Evolutionary conservation across 2,888 invertebrate genomes (phyloP).

Genomic region (Norana najaformis): DNA sequence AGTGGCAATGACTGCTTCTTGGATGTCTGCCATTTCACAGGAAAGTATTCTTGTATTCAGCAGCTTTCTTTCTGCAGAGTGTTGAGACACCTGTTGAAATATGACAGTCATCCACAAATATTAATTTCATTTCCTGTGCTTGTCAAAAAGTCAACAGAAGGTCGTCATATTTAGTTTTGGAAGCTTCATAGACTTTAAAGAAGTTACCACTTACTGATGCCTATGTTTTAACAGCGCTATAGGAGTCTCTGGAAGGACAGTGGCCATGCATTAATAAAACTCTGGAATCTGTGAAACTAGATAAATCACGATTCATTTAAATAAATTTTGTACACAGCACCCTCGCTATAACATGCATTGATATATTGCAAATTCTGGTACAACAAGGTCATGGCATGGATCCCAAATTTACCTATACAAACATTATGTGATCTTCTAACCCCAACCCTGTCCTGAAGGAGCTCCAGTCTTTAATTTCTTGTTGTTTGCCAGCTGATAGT

Average conservation of each 20-base stretch:
- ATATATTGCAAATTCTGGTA: too few relatives aligned
- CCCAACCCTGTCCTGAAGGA: too few relatives aligned
- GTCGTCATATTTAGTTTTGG: too few relatives aligned
- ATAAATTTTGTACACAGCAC: too few relatives aligned
- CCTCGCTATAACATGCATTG: too few relatives aligned
- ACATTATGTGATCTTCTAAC: too few relatives aligned
- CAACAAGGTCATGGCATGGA: too few relatives aligned
- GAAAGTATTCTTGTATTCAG: neutral
- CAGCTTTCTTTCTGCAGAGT: neutral
- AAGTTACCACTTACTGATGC: neutral
- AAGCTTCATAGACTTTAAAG: neutral
- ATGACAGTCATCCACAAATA: neutral
- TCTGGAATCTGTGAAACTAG: neutral
- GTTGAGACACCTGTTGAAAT: neutral
- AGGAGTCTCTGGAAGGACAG: neutral
- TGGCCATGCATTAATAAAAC: neutral
- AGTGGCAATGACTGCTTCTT: constrained; percentile 20
- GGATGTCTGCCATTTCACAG: constrained; percentile 14
- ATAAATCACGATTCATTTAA: neutral
- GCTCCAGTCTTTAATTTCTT: too few relatives aligned
- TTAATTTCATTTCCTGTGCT: neutral
- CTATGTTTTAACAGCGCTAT: neutral
- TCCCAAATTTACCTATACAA: too few relatives aligned
- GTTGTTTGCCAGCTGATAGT: too few relatives aligned
- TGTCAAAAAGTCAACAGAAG: too few relatives aligned